Evolutionary conservation across 2,113 vertebrate species (phyloP), one percentile per base, ranked within the genome.

Genomic region (Brienomyrus longianalis): DNA sequence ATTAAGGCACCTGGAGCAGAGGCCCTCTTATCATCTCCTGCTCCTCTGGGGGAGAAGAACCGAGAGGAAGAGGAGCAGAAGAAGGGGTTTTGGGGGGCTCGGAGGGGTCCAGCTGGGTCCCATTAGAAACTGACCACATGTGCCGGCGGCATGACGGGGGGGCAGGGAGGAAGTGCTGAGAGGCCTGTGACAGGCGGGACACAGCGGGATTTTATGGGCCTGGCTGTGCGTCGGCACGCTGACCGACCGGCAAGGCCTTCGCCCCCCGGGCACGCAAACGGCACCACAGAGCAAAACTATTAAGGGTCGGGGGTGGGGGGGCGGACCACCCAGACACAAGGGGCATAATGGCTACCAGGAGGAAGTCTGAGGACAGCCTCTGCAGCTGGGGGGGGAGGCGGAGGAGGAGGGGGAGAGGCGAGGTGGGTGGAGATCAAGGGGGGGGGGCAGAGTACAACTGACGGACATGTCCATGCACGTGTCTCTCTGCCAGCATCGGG

Each of bases 161-260:
- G 54, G 51, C 48, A 50, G 95, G 95, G 97, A 98, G 98, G 96
- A 96, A 96, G 94, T 95, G 95, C 95, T 95, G 93, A 93, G 95
- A 95, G 95, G 95, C 92, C 94, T 94, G 94, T 89, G 90, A 88
- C 89, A 92, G 94, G 94, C 95, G 92, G 94, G 94, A 95, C 97
- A 98, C 96, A 96, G 97, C 97, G 97, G 97, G 97, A 96, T 97
- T 98, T 99, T 98, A 98, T 98, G 98, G 98, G 97, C 96, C 96
- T 96, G 97, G 96, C 96, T 97, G 96, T 97, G 96, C 96, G 97
- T 97, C 96, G 96, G 96, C 96, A 93, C 96, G 95, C 95, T 96
- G 96, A 95, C 95, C 95, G 95, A 95, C 95, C 95, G 95, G 96
- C 96, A 90, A 95, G 95, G 96, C 93, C 92, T 10, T n/a, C 95